These are phyloP conservation scores for Brachionus calyciflorus DNA, from an alignment of 1,140 invertebrate genomes.

Conservation along the genomic window DNA sequence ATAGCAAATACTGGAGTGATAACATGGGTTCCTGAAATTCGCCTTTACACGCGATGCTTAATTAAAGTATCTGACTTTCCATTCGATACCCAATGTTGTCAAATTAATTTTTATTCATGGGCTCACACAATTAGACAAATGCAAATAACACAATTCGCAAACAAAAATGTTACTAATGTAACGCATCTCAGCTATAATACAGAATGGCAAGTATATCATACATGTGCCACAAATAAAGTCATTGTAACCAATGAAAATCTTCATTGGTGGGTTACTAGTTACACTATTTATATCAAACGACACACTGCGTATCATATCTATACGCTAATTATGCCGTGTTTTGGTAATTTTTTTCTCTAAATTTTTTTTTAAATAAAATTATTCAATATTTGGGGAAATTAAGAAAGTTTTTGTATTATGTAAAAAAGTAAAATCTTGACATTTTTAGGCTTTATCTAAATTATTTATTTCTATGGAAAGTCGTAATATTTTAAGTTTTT, in stretches of 20 bases:
- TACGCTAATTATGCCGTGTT: slow-evolving; percentile 39
- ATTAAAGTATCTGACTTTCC: slow-evolving; percentile 46
- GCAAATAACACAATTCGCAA: slow-evolving; percentile 34
- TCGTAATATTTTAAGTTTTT: too few relatives aligned
- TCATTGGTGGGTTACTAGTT: slow-evolving; percentile 43
- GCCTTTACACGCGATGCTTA: slow-evolving; percentile 27
- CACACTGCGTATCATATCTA: slow-evolving; percentile 43
- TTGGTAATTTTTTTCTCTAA: slow-evolving; percentile 36
- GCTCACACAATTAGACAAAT: slow-evolving; percentile 45
- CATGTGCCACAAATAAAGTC: slow-evolving; percentile 30
- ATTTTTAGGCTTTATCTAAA: too few relatives aligned
- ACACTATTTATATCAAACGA: slow-evolving; percentile 40
- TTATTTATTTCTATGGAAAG: too few relatives aligned
- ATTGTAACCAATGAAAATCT: slow-evolving; percentile 35
- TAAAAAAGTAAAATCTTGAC: too few relatives aligned
- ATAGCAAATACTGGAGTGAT: slow-evolving; percentile 36
- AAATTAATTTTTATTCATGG: slow-evolving; percentile 46
- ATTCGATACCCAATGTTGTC: slow-evolving; percentile 44
- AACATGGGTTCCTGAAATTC: slow-evolving; percentile 45
- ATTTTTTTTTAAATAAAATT: neutral
- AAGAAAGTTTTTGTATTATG: too few relatives aligned
- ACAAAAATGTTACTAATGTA: slow-evolving; percentile 39
- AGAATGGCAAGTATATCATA: slow-evolving; percentile 47
- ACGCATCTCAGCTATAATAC: slow-evolving; percentile 44
- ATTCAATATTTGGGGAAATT: neutral